These are phyloP conservation scores for Origma solitaria DNA, from an alignment of 2,113 vertebrate species.

Conservation along the genomic window DNA sequence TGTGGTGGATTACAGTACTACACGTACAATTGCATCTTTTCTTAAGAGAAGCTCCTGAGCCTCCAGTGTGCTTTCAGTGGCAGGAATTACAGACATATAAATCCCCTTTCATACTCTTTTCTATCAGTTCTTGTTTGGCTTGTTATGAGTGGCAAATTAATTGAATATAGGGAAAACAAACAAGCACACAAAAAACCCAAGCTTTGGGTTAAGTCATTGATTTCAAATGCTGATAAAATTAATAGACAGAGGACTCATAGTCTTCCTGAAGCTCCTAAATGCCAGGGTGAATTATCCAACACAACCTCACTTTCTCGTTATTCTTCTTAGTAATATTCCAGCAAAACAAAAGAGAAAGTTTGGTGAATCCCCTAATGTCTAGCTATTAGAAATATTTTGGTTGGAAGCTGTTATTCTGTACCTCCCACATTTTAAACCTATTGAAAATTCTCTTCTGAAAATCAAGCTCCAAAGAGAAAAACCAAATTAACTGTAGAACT, in stretches of 20 bases:
- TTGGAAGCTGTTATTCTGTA: background rate
- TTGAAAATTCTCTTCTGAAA: background rate
- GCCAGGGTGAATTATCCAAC: background rate
- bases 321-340: background rate
- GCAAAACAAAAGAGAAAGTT: background rate
- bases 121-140: background rate
- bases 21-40: background rate
- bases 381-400: background rate
- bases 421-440: background rate
- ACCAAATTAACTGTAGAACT: background rate
- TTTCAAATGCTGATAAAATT: background rate
- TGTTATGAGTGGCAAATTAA: background rate
- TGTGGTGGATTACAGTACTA: constrained; percentile 10
- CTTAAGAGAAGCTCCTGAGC: constrained; percentile 13
- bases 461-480: background rate
- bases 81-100: background rate
- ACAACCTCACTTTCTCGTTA: background rate
- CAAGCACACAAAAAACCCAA: background rate
- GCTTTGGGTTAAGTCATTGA: background rate
- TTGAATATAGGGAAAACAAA: background rate
- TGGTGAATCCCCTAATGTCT: background rate
- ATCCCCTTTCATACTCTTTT: background rate
- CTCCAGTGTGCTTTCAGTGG: background rate
- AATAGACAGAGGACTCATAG: background rate
- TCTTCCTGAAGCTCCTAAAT: background rate